Conservation (phyloP, 2,113 vertebrate species). For the Oreochromis niloticus region DNA sequence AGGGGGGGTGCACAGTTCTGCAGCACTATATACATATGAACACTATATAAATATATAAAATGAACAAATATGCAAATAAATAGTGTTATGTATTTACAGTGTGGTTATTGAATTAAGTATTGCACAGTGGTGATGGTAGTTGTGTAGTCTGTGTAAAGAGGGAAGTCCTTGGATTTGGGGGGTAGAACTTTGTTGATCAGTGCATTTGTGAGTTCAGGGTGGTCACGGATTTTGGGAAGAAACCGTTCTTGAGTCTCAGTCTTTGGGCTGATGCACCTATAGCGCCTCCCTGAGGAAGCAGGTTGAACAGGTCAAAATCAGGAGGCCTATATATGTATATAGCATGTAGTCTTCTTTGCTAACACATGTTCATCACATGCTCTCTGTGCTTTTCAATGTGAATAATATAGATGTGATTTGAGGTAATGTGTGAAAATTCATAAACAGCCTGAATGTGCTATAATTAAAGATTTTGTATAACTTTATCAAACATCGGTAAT, state of each 20-base stretch:
- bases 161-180: not conserved
- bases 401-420: too few species aligned
- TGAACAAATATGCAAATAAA: not conserved
- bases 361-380: not conserved
- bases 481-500: too few species aligned
- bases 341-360: not conserved
- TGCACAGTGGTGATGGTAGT: not conserved
- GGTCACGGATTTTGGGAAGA: not conserved
- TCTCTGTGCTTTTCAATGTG: not conserved
- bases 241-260: accelerated
- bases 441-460: too few species aligned
- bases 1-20: not conserved
- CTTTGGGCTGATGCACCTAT: not conserved
- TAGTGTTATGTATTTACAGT: not conserved
- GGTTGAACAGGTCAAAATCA: not conserved
- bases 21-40: not conserved
- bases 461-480: too few species aligned
- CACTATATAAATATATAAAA: not conserved
- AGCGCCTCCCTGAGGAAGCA: not conserved
- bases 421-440: too few species aligned
- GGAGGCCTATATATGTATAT: not conserved
- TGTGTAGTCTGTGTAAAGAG: not conserved
- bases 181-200: not conserved
- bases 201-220: too few species aligned
- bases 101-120: not conserved